Evolutionary conservation across 2,113 vertebrate genomes (phyloP), one percentile per base, ranked within the genome.

Genomic region (Herpailurus yagouaroundi): DNA sequence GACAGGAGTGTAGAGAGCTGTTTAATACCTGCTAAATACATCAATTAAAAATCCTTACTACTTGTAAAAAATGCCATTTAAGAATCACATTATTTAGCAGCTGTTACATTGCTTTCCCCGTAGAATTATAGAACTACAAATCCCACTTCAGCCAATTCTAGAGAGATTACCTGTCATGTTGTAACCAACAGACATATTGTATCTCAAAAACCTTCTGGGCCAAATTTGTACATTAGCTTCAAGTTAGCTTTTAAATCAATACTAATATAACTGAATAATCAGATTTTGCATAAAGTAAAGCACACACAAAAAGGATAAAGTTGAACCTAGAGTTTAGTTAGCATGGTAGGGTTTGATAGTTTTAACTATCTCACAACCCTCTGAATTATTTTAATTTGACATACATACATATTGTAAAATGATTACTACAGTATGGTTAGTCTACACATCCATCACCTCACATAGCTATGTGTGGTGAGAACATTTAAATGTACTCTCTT

Each of bases 11-110:
- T 96, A 96, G 96, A 97, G n/a, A 86, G 18, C 93, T 98, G 29
- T 82, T 97, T 98, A 97, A 98, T 97, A 95, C 95, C 82, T 95
- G 95, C 81, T 97, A 98, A 98, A 98, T 97, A 95, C 79, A 97
- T 97, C 90, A 98, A 74, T 95, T 98, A 98, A 96, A 97, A 88
- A 83, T 14, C 76, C 85, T 74, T 96, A 68, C 91, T 97, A 88
- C 92, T 96, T 89, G 88, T 96, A 98, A 97, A 98, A 92, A 38
- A 89, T 95, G 79, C 11, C 90, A 95, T 73, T 68, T 73, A 96
- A 97, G 60, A 95, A 96, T 97, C 48, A 86, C 18, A 41, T 96
- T 97, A 94, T 96, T 97, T 95, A 90, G 77, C 76, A 98, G 71
- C 89, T 97, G 80, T 87, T 97, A 95, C 92, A 96, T 77, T 77